Conservation (phyloP, 2,888 invertebrate species). For the Macrophya annulata region DNA sequence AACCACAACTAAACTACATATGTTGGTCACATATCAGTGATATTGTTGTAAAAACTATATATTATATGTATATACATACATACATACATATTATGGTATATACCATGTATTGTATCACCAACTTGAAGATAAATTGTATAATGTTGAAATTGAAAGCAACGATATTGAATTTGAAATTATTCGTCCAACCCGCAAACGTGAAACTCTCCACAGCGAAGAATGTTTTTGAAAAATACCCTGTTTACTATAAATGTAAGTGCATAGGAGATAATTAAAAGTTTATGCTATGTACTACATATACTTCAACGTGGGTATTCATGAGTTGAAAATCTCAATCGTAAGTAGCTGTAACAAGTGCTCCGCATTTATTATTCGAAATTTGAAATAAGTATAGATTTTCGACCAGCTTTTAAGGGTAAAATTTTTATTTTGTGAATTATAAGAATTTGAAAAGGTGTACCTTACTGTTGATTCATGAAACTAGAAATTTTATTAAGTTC, state of each 20-base stretch:
- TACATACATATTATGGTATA: neutral
- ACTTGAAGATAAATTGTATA: slow-evolving; percentile 26
- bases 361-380: neutral
- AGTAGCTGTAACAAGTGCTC: neutral
- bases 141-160: slow-evolving; percentile 18
- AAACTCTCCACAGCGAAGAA: neutral
- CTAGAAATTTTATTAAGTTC: too few species aligned
- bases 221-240: neutral
- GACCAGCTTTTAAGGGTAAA: neutral
- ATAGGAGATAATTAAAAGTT: neutral
- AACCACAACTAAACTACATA: slow-evolving; percentile 5
- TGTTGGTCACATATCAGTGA: slow-evolving; percentile 53
- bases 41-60: slow-evolving; percentile 51
- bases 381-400: neutral
- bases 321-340: neutral
- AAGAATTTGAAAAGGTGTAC: too few species aligned
- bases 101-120: slow-evolving; percentile 30
- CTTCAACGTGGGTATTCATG: neutral
- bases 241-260: neutral
- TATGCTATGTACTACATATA: neutral
- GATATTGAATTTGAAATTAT: slow-evolving; percentile 14
- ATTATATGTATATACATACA: slow-evolving; percentile 4
- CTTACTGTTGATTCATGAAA: too few species aligned
- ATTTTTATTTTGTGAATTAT: too few species aligned
- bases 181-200: neutral